Evolutionary conservation across 2,113 vertebrate genomes (phyloP), one percentile per base, ranked within the genome.

Genomic region (Trematomus loennbergii): DNA sequence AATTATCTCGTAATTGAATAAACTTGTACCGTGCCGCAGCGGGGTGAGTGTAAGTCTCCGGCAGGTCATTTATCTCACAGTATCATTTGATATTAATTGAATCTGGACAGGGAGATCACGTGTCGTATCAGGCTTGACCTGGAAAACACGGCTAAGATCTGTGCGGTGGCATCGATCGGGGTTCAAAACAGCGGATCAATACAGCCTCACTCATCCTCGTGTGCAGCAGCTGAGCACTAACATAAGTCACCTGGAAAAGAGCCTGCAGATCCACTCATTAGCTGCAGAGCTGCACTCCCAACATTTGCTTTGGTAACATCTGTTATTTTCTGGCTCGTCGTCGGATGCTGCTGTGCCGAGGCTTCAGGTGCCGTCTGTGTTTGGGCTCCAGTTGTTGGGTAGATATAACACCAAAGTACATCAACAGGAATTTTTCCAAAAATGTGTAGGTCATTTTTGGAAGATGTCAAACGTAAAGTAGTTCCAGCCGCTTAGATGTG

Each of bases 261-360:
- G 77, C 87, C 85, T 15, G 73, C 81, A 72, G 87, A 77, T 78
- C 77, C 76, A 12, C 53, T 84, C 90, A 79, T 90, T 85, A 90
- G 74, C 90, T 54, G 85, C 36, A 85, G 83, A 46, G 36, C 12
- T 83, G 92, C 82, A 85, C 80, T 81, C 85, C 70, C 88, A 87
- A 69, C 88, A 65, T 92, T 88, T 91, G 89, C 90, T 90, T 88
- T 82, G 87, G 91, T 93, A 87, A 81, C 91, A 89, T 89, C 89
- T 91, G 92, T 80, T 89, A 33, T 86, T 86, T 82, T 40, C 74
- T 82, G 90, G 77, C 85, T 48, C 48, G 40, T 72, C 46, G 63
- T 86, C 80, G 3, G 59, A 61, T 33, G 77, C 82, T 69, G 84
- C 82, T 84, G 86, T 17, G 89, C 62, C 62, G 82, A 79, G 58